Conservation (phyloP, 1,140 invertebrate species). For the Drosophila gunungcola region DNA sequence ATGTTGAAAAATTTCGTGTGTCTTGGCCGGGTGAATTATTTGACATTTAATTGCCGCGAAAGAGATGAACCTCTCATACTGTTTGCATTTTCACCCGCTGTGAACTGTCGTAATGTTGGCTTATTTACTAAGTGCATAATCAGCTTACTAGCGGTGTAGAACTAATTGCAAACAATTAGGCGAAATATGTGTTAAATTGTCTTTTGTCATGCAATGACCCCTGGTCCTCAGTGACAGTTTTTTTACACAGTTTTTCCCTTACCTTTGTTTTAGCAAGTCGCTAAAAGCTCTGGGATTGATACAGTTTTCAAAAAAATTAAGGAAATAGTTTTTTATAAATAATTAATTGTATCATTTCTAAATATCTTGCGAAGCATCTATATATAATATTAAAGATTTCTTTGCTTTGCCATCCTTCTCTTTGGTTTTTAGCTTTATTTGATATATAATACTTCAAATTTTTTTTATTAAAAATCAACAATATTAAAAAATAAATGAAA, state of each 20-base stretch:
- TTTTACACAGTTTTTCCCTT: background rate
- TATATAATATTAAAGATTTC: too few relatives aligned
- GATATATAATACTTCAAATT: too few relatives aligned
- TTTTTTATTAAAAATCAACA: too few relatives aligned
- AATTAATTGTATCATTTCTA: too few relatives aligned
- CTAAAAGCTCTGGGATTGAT: background rate
- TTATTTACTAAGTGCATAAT: conserved; percentile 54
- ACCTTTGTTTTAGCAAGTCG: conserved; percentile 8
- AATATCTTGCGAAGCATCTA: too few relatives aligned
- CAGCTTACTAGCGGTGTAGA: conserved; percentile 26
- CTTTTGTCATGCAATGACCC: conserved; percentile 44
- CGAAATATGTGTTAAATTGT: conserved; percentile 46
- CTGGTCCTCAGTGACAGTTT: conserved; percentile 11
- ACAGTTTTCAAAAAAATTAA: background rate
- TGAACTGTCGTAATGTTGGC: conserved; percentile 10
- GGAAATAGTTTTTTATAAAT: too few relatives aligned
- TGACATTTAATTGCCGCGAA: conserved; percentile 51
- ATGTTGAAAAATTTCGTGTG: conserved; percentile 59
- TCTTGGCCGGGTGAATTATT: conserved; percentile 44
- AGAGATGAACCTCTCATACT: conserved; percentile 12
- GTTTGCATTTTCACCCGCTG: conserved; percentile 4
- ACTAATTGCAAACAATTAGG: conserved; percentile 70
- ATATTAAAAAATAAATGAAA: background rate
- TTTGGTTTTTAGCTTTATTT: too few relatives aligned
- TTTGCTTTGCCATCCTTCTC: too few relatives aligned